Base-by-base conservation (phyloP, 2,113 vertebrate genomes). In the Cryptomyrus ogoouensis region DNA sequence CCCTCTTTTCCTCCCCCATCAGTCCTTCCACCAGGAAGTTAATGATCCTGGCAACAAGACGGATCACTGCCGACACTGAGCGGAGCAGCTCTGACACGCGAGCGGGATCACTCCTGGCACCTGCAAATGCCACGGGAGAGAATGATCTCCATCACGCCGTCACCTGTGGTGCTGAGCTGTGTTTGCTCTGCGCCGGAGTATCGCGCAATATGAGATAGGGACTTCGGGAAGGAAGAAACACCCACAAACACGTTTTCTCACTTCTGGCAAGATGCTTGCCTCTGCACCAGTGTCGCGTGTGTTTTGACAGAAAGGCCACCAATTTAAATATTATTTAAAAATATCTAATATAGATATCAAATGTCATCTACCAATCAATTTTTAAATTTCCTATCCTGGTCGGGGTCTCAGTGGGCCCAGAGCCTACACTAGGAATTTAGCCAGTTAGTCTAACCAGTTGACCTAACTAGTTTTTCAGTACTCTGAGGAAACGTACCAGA, bases 11-110 rank as follows among this genome's bases (percentile, higher is more conserved):
- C 95, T 27, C 50, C 94, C 94, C 95, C 97, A 97, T 97, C 97
- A 97, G 96, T 97, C 96, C 95, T 95, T 96, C 95, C 96, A 96
- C 97, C 94, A 96, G 97, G 97, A 97, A 96, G 96, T 97, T 96
- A 97, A 97, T 97, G 96, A 96, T 95, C 94, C 96, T 97, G 97
- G 97, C 97, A 98, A 95, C 96, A 98, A 98, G 97, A 98, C 98
- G 96, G 98, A 98, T 98, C 97, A 97, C 97, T 97, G 94, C 94
- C 96, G 96, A 97, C 96, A 97, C 96, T 96, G 96, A 96, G 96
- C 96, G 96, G 97, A 97, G 97, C 95, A 94, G 94, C 94, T 92
- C 95, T 97, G 97, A 97, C 94, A 95, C 95, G 94, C 95, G 94
- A 96, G 96, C 95, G 96, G 94, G 93, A 94, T 93, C 94, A 93